Evolutionary conservation across 2,888 invertebrate genomes (phyloP).

Genomic region (Drosophila colorata): DNA sequence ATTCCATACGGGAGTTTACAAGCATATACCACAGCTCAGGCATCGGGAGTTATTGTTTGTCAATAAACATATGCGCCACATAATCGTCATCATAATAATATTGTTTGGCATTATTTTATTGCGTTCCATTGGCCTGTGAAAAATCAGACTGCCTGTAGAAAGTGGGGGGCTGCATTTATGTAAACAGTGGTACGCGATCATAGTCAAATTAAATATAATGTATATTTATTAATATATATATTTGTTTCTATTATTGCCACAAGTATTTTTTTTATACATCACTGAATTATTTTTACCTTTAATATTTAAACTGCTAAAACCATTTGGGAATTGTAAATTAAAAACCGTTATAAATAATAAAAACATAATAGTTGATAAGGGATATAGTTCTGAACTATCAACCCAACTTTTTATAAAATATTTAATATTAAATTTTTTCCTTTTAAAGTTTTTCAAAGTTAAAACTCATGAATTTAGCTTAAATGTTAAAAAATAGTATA

Average conservation of each 20-base stretch:
- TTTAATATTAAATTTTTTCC: no score
- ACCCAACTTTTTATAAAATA: no score
- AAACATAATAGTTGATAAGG: no score
- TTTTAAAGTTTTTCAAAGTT: no score
- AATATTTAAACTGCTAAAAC: neutral
- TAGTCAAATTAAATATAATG: neutral
- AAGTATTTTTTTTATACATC: no score
- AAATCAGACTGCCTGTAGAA: slow-evolving; percentile 14
- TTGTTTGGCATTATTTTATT: slow-evolving; percentile 56
- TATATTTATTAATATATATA: neutral
- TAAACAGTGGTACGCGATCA: slow-evolving; percentile 19
- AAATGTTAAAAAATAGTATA: no score
- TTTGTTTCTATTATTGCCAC: neutral
- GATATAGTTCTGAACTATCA: no score
- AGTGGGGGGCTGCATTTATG: slow-evolving; percentile 7
- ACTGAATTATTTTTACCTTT: no score
- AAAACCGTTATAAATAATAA: no score
- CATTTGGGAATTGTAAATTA: neutral
- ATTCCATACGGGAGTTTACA: slow-evolving; percentile 48
- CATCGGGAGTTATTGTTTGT: slow-evolving; percentile 56
- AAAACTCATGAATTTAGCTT: no score
- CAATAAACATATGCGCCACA: slow-evolving; percentile 80
- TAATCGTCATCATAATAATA: slow-evolving; percentile 73
- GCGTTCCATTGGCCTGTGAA: neutral
- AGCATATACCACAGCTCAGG: slow-evolving; percentile 4